Evolutionary conservation across 2,888 invertebrate species (phyloP).

Genomic region (Cynaeus angustus): DNA sequence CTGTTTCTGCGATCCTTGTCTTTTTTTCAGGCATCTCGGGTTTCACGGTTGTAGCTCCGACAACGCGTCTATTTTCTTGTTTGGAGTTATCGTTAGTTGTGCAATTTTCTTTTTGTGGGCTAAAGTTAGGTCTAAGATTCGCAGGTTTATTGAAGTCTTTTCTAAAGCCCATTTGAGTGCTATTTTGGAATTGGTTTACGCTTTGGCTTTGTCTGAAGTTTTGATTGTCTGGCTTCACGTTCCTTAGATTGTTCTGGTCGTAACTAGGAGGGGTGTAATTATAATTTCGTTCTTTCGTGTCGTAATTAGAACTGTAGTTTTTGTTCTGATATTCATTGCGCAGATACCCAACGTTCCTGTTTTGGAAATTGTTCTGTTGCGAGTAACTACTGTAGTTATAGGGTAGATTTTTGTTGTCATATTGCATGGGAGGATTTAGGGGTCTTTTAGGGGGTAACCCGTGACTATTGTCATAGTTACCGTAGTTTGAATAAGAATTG

Average conservation of each 20-base stretch:
- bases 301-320: background rate
- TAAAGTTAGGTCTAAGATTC: background rate
- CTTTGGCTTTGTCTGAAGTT: too few relatives aligned
- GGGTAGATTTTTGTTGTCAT: background rate
- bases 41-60: too few relatives aligned
- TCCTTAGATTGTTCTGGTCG: too few relatives aligned
- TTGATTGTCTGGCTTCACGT: too few relatives aligned
- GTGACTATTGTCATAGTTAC: too few relatives aligned
- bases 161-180: too few relatives aligned
- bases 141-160: background rate
- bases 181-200: too few relatives aligned
- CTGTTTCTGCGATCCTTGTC: background rate
- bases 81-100: too few relatives aligned
- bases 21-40: slow-evolving; percentile 12
- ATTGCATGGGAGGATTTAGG: background rate
- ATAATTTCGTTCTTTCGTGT: background rate
- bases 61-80: too few relatives aligned
- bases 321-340: background rate
- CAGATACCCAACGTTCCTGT: background rate
- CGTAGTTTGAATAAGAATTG: too few relatives aligned
- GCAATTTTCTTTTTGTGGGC: too few relatives aligned
- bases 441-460: too few relatives aligned
- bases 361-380: background rate
- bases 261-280: background rate
- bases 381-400: background rate